Conservation (phyloP, 2,888 invertebrate species). For the Brachycybe producta region DNA sequence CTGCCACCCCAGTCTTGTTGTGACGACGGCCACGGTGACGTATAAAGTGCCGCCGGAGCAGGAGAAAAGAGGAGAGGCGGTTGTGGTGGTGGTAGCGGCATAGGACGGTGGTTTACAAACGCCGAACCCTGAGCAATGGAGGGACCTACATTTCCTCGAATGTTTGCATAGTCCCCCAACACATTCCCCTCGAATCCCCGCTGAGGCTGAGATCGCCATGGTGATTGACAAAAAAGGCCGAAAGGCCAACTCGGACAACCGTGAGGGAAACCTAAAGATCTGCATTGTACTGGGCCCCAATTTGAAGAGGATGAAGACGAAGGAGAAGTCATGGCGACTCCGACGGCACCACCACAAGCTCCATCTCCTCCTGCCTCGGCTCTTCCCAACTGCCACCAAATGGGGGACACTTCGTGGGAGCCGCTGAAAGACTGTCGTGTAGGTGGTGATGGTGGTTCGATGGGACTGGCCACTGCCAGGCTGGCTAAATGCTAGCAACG, state of each 20-base stretch:
- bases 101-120: no score
- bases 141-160: neutral
- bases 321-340: no score
- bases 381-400: neutral
- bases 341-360: neutral
- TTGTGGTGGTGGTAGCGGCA: no score
- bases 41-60: neutral
- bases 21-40: no score
- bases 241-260: neutral
- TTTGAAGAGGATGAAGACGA: no score
- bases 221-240: neutral
- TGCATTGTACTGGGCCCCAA: no score
- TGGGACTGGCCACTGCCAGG: constrained; percentile 16
- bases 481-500: constrained; percentile 41
- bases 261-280: neutral
- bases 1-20: no score
- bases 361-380: neutral
- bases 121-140: no score
- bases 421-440: neutral
- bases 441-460: neutral
- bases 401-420: neutral
- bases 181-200: no score
- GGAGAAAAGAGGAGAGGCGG: no score
- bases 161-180: no score
- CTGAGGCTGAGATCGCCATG: neutral